A percentile compares a stretch with the other conserved stretches of the same genome.
phyloP scores from a whole-genome alignment of 2,888 invertebrate genomes.

The Dolichomitus sp. region DNA sequence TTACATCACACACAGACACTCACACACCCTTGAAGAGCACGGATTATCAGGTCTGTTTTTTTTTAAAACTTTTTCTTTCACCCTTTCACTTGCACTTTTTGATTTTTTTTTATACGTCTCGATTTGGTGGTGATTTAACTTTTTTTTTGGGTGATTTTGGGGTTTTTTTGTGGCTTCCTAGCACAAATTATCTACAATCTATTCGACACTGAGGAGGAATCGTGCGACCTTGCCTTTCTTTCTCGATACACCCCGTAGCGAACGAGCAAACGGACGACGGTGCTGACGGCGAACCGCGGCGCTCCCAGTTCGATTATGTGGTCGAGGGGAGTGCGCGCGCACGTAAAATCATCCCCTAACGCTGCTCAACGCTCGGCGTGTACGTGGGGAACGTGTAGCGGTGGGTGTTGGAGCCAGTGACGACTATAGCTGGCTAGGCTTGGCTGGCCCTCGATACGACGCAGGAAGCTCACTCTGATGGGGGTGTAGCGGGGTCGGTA shows the following conservation, averaged over 20 bases:
- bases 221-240: constrained; percentile 62
- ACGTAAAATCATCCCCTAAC: constrained; percentile 71
- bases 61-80: neutral
- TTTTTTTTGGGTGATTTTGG: neutral
- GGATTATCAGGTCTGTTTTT: constrained; percentile 22
- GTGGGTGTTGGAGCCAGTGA: neutral
- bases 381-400: constrained; percentile 2
- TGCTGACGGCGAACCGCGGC: constrained; percentile 83
- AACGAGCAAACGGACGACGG: constrained; percentile 75
- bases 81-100: constrained; percentile 14
- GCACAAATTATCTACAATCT: constrained; percentile 14
- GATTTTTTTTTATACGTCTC: neutral
- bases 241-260: constrained; percentile 65
- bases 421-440: constrained; percentile 42
- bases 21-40: constrained; percentile 3
- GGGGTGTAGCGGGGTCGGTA: constrained; percentile 60
- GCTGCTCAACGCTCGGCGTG: neutral
- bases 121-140: neutral
- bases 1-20: constrained; percentile 38
- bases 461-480: constrained; percentile 58
- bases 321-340: constrained; percentile 83
- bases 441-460: constrained; percentile 57
- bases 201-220: constrained; percentile 22
- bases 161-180: neutral
- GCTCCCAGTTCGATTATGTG: constrained; percentile 86